Base-by-base conservation (phyloP, 2,888 invertebrate species). In the Hoplodrina ambigua region DNA sequence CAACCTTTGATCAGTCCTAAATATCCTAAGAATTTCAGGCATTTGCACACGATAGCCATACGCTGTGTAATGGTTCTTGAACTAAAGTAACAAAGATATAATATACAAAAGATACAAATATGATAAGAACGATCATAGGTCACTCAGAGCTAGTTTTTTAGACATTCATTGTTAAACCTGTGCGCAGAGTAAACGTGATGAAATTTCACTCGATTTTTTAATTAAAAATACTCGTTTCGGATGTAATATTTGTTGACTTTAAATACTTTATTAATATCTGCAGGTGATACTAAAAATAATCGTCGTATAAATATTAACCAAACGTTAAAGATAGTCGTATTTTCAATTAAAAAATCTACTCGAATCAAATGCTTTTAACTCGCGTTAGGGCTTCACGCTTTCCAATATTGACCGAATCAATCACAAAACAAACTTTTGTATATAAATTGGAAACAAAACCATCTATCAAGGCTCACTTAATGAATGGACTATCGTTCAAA, bases 401-500 rank as follows among this genome's bases (percentile, higher is more conserved):
- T 41, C 33, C 20, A 37, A 37, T 55, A 54, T 20, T 0, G 8
- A 53, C 10, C 13, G 4, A 41, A 52, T n/a, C 6, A 20, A 13
- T 64, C 20, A 60, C 44, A 57, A 56, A 63, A 66, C 50, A 49
- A 55, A 63, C 53, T 60, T 63, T 46, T 53, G 46, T 44, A 10
- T 13, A 49, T 52, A 46, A 61, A 74, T 63, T 63, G 50, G 19
- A 57, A 64, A 53, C 69, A 78, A 75, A 70, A 64, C 78, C 78
- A 79, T 78, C 25, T 52, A 69, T 69, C 79, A 70, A 53, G 30
- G 49, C 57, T 57, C 57, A 53, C 61, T 61, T 67, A 75, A 70
- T 79, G 50, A 79, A 70, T 75, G 55, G 63, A 53, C 19, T 41
- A 70, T 59, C 61, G 60, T 78, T 68, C 61, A 62, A 64, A 75